A percentile compares a stretch with the other conserved stretches of the same genome.
phyloP scores from a whole-genome alignment of 1,140 invertebrate species.

The Zophobas morio region DNA sequence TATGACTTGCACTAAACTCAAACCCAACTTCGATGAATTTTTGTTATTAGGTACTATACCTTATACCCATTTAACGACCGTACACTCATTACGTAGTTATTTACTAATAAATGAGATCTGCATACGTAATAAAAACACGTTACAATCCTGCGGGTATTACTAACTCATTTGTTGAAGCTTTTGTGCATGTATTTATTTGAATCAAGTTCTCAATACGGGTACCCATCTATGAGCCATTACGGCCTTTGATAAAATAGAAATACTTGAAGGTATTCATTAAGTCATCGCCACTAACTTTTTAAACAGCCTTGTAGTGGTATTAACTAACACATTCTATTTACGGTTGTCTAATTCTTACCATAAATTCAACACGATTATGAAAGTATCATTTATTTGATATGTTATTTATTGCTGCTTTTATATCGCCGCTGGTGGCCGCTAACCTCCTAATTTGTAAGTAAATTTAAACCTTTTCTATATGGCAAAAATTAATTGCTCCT shows the following conservation, averaged over 20 bases:
- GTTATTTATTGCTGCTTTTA: constrained; percentile 15
- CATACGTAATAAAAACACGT: neutral
- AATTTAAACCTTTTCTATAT: neutral
- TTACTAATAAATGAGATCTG: too few relatives aligned
- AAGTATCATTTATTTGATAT: constrained; percentile 7
- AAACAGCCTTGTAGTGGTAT: too few relatives aligned
- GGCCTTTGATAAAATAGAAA: neutral
- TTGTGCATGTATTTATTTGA: too few relatives aligned
- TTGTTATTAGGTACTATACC: too few relatives aligned
- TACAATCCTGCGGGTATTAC: neutral
- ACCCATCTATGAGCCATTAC: neutral
- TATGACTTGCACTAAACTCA: neutral
- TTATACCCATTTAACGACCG: too few relatives aligned
- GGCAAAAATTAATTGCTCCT: constrained; percentile 38
- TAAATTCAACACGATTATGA: neutral
- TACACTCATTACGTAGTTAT: too few relatives aligned
- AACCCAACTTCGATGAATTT: too few relatives aligned
- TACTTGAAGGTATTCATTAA: neutral
- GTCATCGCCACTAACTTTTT: too few relatives aligned
- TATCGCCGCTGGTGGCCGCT: constrained; percentile 24
- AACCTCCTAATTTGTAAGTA: neutral
- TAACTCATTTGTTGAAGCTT: constrained; percentile 3
- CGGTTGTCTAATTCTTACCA: neutral
- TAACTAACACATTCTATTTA: too few relatives aligned
- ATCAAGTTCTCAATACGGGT: constrained; percentile 3